phyloP scores from a whole-genome alignment of 1,140 invertebrate species.

The Penaeus indicus region DNA sequence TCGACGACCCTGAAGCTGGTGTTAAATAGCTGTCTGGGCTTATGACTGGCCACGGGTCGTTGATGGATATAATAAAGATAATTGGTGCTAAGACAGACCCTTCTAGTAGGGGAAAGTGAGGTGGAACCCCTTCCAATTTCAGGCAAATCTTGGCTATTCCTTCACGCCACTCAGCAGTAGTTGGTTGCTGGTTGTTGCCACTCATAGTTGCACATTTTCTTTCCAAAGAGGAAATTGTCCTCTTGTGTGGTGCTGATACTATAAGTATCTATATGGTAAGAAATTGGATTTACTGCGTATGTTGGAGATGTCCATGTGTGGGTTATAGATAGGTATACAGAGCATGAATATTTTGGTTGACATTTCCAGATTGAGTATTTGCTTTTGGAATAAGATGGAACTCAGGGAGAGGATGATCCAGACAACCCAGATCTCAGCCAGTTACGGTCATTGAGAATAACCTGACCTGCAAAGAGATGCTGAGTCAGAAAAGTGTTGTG shows the following conservation, averaged over 20 bases:
- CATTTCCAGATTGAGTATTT: conserved; percentile 1
- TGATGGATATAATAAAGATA: too few relatives aligned
- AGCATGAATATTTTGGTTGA: not conserved
- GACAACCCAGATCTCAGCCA: conserved; percentile 22
- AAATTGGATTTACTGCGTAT: conserved; percentile 1
- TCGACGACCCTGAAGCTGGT: too few relatives aligned
- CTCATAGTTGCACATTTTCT: too few relatives aligned
- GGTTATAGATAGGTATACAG: not conserved
- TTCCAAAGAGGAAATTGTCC: not conserved
- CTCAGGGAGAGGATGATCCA: conserved; percentile 25
- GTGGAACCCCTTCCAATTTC: not conserved
- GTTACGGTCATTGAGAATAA: conserved; percentile 31
- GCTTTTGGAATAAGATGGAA: conserved; percentile 35
- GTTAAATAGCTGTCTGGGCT: too few relatives aligned
- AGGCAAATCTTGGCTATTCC: not conserved
- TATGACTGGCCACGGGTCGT: too few relatives aligned
- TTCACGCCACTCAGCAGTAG: not conserved
- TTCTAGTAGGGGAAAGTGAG: not conserved
- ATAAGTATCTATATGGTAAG: not conserved
- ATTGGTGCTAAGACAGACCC: too few relatives aligned
- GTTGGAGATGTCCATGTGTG: not conserved
- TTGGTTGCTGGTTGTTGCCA: too few relatives aligned
- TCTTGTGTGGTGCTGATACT: not conserved
- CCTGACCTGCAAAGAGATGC: conserved; percentile 20
- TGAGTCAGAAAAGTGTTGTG: not conserved